Conservation (phyloP, 2,113 vertebrate species). For the Cacatua alba region DNA sequence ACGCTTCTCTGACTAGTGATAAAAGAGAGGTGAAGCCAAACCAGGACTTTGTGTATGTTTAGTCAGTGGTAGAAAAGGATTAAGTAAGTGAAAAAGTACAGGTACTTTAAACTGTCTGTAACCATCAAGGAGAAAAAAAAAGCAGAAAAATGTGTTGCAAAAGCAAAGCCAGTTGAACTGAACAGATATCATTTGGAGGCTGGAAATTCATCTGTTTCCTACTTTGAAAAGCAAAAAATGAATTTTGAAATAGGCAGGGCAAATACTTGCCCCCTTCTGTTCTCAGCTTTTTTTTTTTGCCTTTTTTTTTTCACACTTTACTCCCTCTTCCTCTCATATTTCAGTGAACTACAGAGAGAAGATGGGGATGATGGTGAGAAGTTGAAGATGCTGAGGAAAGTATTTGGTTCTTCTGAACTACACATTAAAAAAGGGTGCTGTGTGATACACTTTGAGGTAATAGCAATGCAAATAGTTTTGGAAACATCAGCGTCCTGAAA, state of each 20-base stretch:
- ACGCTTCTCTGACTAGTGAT: background rate
- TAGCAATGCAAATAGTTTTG: background rate
- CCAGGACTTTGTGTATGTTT: background rate
- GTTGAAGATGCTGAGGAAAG: background rate
- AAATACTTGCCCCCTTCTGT: background rate
- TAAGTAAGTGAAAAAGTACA: background rate
- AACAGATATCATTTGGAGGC: background rate
- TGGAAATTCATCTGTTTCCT: background rate
- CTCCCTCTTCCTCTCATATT: background rate
- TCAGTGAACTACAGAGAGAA: background rate
- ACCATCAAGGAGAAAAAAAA: background rate
- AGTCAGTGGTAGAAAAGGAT: background rate
- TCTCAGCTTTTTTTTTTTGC: background rate
- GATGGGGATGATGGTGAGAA: background rate
- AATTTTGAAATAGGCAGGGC: background rate
- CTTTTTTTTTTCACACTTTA: background rate
- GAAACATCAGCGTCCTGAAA: background rate
- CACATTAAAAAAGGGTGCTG: background rate
- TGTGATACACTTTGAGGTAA: background rate
- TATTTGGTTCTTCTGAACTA: background rate
- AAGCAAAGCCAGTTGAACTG: background rate
- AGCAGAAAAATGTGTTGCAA: background rate
- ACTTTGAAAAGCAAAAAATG: background rate
- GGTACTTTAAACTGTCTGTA: background rate
- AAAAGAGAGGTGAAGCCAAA: conserved; percentile 9